Evolutionary conservation across 2,888 invertebrate species (phyloP), one percentile per base, ranked within the genome.

Genomic region (Acronicta aceris): DNA sequence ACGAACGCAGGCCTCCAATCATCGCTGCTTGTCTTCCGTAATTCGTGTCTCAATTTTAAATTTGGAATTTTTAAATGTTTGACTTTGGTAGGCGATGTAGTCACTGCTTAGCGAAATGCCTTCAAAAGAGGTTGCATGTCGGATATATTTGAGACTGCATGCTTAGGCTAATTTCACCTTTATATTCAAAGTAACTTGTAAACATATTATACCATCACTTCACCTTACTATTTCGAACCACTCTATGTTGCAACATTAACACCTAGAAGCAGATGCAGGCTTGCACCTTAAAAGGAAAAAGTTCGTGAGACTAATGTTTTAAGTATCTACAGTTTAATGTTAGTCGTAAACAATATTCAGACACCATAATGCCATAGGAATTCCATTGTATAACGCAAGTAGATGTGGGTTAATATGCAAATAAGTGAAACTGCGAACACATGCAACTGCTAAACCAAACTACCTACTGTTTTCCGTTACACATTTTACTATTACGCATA

Each of bases 1-100:
- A 83, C 91, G 88, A 87, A 85, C 89, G 79, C 84, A 81, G 83
- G 85, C 83, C 82, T 83, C 82, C 85, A 88, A 91, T 92, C 91
- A 89, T 84, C 87, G 88, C 78, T 78, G 81, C 82, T 83, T 88
- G 90, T 90, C 87, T 87, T 77, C 72, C 68, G 83, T 87, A 86
- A 90, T 88, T 88, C 87, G 81, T 83, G 84, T 83, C 85, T 88
- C 82, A 80, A 85, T 91, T 91, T 88, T 70, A 83, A 89, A 79
- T 71, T 83, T 82, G 77, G 69, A 88, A 70, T 61, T 84, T 82
- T 82, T 60, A 63, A 79, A 82, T 80, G 76, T 79, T 69, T 47
- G 38, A 59, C 59, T 59, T 49, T 46, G 0, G 16, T 33, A 13
- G 10, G 50, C n/a, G 4, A 45, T 55, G n/a, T 30, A 25, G 8